phyloP scores from a whole-genome alignment of 2,888 invertebrate genomes.

The Lasioglossum figueresi region DNA sequence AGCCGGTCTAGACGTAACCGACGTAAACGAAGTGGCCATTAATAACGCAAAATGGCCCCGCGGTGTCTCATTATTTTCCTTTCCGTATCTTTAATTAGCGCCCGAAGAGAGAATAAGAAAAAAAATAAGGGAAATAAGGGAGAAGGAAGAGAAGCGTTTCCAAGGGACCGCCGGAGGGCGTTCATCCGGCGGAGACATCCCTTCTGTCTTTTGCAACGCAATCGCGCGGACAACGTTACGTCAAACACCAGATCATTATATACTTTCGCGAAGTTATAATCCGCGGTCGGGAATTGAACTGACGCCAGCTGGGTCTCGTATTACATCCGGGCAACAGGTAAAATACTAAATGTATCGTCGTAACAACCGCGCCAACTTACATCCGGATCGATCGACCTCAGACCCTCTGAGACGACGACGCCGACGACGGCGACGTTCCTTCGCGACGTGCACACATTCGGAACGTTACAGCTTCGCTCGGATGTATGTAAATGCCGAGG shows the following conservation, averaged over 20 bases:
- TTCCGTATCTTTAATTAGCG: constrained; percentile 63
- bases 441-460: neutral
- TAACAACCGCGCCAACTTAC: constrained; percentile 42
- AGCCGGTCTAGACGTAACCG: constrained; percentile 58
- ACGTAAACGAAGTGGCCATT: constrained; percentile 74
- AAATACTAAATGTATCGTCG: constrained; percentile 47
- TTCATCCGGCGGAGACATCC: neutral
- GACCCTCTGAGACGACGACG: neutral
- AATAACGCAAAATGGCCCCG: constrained; percentile 71
- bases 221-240: neutral
- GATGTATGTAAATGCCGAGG: neutral
- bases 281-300: constrained; percentile 52
- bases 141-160: neutral
- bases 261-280: constrained; percentile 44
- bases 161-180: neutral
- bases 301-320: constrained; percentile 52
- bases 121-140: neutral
- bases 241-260: neutral
- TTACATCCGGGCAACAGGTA: constrained; percentile 62
- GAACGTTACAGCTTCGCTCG: neutral
- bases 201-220: neutral
- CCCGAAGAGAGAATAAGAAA: constrained; percentile 20
- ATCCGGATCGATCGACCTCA: neutral
- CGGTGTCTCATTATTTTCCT: constrained; percentile 68
- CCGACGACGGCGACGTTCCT: neutral